These are phyloP conservation scores for Orthosia incerta DNA, from an alignment of 2,888 invertebrate genomes.

Conservation along the genomic window DNA sequence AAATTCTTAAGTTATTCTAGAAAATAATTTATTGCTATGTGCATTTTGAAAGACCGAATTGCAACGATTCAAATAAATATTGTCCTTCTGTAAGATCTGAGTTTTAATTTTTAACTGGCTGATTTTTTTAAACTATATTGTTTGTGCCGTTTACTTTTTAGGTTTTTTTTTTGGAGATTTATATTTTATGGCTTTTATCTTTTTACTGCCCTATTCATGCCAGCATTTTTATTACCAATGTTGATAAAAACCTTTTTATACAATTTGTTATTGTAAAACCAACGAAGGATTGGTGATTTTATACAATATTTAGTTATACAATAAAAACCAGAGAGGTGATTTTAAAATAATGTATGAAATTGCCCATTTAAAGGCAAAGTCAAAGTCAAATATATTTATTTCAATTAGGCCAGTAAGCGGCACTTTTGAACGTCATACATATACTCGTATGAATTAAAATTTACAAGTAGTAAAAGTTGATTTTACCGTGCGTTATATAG, in stretches of 20 bases:
- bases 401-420: too few species aligned
- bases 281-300: background rate
- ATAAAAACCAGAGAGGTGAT: background rate
- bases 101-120: constrained; percentile 2
- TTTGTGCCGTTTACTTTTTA: constrained; percentile 5
- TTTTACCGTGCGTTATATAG: too few species aligned
- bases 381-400: too few species aligned
- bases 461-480: too few species aligned
- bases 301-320: too few species aligned
- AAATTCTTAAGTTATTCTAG: background rate
- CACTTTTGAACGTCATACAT: too few species aligned
- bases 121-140: constrained; percentile 17
- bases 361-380: constrained; percentile 4
- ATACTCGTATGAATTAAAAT: too few species aligned
- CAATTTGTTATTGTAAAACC: background rate
- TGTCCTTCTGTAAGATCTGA: constrained; percentile 23
- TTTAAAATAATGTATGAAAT: background rate
- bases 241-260: constrained; percentile 2
- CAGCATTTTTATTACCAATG: background rate
- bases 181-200: background rate
- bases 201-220: background rate
- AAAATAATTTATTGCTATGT: background rate
- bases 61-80: constrained; percentile 17
- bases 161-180: background rate
- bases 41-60: constrained; percentile 17